These are phyloP conservation scores for Chrysolina haemoptera DNA, from an alignment of 2,888 invertebrate genomes.

Conservation along the genomic window DNA sequence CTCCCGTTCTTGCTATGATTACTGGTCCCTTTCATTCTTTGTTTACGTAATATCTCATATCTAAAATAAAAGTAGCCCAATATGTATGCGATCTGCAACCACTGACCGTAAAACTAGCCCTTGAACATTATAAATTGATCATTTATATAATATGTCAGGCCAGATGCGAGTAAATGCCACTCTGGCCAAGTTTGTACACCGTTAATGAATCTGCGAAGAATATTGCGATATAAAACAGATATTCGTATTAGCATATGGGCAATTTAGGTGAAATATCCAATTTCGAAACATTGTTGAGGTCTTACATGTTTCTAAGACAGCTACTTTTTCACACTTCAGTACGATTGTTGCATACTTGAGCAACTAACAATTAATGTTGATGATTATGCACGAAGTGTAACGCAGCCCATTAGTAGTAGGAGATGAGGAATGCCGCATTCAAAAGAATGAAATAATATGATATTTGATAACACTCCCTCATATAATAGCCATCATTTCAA, in stretches of 20 bases:
- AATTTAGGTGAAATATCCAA: background rate
- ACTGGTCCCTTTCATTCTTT: too few species aligned
- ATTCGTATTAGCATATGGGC: background rate
- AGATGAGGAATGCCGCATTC: slow-evolving; percentile 10
- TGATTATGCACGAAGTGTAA: slow-evolving; percentile 11
- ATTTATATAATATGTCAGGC: background rate
- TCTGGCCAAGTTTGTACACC: background rate
- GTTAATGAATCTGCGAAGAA: background rate
- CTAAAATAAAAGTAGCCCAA: too few species aligned
- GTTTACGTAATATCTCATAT: too few species aligned
- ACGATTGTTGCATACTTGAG: slow-evolving; percentile 13
- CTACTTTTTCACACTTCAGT: background rate
- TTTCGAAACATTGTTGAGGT: background rate
- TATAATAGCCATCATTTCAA: slow-evolving; percentile 18
- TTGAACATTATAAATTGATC: background rate
- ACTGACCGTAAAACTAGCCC: too few species aligned
- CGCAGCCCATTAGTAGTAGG: slow-evolving; percentile 4
- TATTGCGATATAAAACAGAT: background rate
- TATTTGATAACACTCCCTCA: slow-evolving; percentile 16
- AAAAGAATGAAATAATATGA: slow-evolving; percentile 3
- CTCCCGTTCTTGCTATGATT: too few species aligned
- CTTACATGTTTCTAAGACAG: background rate
- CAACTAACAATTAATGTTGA: slow-evolving; percentile 14
- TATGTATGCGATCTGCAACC: too few species aligned
- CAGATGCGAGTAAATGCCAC: background rate